phyloP scores from a whole-genome alignment of 1,140 invertebrate species.

The Drosophila nikananu region DNA sequence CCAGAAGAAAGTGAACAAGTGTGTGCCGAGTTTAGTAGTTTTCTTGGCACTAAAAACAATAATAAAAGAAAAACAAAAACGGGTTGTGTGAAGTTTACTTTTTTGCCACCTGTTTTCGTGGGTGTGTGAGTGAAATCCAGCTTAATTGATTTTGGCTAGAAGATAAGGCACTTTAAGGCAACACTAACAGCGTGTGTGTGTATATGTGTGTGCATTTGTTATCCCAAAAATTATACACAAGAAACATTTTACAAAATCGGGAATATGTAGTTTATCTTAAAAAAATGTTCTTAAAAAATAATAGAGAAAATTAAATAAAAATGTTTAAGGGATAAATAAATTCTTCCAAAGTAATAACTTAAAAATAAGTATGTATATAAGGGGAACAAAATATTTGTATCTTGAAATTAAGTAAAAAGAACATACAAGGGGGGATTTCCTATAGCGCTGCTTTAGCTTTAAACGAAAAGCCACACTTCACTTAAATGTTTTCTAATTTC shows the following conservation, averaged over 20 bases:
- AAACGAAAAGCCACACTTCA: no score
- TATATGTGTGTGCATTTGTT: not conserved
- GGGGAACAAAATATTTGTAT: no score
- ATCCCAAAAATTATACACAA: not conserved
- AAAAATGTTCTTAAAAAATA: not conserved
- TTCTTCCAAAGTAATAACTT: no score
- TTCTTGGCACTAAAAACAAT: conserved; percentile 48
- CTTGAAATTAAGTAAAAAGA: no score
- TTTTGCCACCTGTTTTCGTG: conserved; percentile 46
- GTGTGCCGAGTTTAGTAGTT: conserved; percentile 68
- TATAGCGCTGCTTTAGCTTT: no score
- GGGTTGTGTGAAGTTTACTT: conserved; percentile 51
- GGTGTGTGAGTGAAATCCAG: conserved; percentile 36
- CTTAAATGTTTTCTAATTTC: no score
- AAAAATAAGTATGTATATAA: not conserved
- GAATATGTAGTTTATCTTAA: not conserved
- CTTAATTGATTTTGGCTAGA: conserved; percentile 59
- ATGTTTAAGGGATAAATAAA: no score
- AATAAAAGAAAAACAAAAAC: conserved; percentile 29
- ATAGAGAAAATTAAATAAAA: not conserved
- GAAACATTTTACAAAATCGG: not conserved
- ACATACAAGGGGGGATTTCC: no score
- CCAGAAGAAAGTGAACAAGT: conserved; percentile 79
- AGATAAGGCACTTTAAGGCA: conserved; percentile 57
- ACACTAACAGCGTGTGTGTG: not conserved